Evolutionary conservation across 1,140 invertebrate species (phyloP), one percentile per base, ranked within the genome.

Genomic region (Platyscapa corneri): DNA sequence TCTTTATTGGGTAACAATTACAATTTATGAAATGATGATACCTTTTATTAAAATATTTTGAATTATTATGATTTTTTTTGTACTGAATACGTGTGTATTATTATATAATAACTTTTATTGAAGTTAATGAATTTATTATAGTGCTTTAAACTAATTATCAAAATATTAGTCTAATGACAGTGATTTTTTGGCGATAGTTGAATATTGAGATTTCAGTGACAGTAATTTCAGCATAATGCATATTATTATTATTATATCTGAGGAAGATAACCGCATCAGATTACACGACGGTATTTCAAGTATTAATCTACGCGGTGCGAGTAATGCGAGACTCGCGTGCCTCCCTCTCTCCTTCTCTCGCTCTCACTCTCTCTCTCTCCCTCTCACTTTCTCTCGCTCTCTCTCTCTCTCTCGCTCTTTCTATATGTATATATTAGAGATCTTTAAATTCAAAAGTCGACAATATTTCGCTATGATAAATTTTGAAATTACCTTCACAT

Each of bases 321-420:
- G 64, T 79, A 84, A 84, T 79, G 53, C 60, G 76, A 60, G 76
- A 79, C 30, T 79, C 60, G 83, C 81, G 81, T 83, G 70, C 39
- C 60, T 37, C 37, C 12, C n/a, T 75, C 18, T 82, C 65, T 74
- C 37, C 23, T n/a, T 74, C 8, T 27, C 53, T 60, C 32, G 0
- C 37, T 39, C 18, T 49, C 39, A 30, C 74, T 49, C 74, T 49
- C 3, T 30, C 74, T 1, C 30, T 70, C 30, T 23, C 30, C 23
- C 27, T 74, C 27, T 74, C 14, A 74, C 65, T 74, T 20, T 18
- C 18, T 74, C 60, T 37, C 37, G 10, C n/a, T 75, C 18, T 46
- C 23, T 53, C 42, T 53, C 75, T 53, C 75, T 53, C 5, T 34
- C 75, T 3, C 34, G 39, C 32, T 18, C 34, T 42, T 30, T 75